Percentiles rank a stretch among this genome's conserved stretches.
These are phyloP conservation scores for Caenorhabditis panamensis DNA, from an alignment of 2,888 invertebrate genomes.

Conservation along the genomic window DNA sequence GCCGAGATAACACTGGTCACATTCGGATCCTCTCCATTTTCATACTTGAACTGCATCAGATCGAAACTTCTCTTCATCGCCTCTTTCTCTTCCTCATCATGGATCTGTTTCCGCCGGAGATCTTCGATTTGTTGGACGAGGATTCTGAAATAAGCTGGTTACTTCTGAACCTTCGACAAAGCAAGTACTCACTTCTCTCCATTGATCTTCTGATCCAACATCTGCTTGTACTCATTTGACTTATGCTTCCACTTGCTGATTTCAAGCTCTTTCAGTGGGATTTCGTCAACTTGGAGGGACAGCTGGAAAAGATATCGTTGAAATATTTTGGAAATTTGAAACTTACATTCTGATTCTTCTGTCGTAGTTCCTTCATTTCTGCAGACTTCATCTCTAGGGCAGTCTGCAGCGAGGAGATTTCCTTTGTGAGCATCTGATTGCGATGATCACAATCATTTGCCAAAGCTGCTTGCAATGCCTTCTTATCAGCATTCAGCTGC, in stretches of 20 bases:
- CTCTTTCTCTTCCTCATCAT: conserved; percentile 67
- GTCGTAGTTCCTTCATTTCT: conserved; percentile 75
- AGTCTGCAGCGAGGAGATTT: conserved; percentile 73
- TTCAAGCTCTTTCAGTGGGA: conserved; percentile 75
- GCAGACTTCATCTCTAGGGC: conserved; percentile 73
- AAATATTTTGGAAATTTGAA: background rate
- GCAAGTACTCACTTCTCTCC: conserved; percentile 84
- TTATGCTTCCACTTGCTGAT: conserved; percentile 89
- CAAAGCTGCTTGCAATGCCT: conserved; percentile 66
- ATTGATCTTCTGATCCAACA: conserved; percentile 86
- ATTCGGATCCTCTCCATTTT: conserved; percentile 63
- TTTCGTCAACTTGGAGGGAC: conserved; percentile 72
- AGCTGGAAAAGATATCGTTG: too few relatives aligned
- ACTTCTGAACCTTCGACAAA: background rate
- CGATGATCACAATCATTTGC: conserved; percentile 71
- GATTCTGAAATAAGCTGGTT: conserved; percentile 50
- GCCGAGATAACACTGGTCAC: conserved; percentile 45
- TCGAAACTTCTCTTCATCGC: conserved; percentile 66
- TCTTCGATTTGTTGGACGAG: conserved; percentile 73
- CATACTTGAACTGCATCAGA: conserved; percentile 66
- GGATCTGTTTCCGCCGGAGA: conserved; percentile 62
- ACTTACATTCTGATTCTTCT: conserved; percentile 68
- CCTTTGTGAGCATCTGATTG: conserved; percentile 73
- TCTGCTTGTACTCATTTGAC: conserved; percentile 90
- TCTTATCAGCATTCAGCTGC: conserved; percentile 66